A percentile compares a stretch with the other conserved stretches of the same genome.
These are phyloP conservation scores for Gymnarchus niloticus DNA, from an alignment of 2,113 vertebrate genomes.

Conservation along the genomic window DNA sequence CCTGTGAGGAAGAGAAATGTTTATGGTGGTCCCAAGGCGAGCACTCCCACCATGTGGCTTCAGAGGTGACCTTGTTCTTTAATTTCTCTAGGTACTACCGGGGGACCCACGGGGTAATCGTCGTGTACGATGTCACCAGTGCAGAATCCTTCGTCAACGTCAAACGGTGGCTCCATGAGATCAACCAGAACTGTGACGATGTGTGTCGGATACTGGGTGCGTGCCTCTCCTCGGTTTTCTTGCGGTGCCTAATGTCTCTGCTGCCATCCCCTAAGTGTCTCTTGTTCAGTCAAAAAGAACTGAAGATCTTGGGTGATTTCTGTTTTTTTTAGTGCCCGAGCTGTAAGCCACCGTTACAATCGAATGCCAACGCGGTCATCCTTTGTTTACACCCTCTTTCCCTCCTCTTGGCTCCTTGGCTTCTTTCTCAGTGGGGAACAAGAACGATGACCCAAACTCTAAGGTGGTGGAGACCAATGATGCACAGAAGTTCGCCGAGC, in stretches of 20 bases:
- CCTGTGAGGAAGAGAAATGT: not conserved
- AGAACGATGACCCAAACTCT: conserved; percentile 93
- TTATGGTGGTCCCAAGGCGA: not conserved
- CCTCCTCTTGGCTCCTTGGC: not conserved
- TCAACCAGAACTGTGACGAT: conserved; percentile 97
- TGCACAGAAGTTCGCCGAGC: conserved; percentile 94
- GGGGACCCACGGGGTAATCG: conserved; percentile 95
- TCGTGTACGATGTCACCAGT: conserved; percentile 95
- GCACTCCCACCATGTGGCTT: not conserved
- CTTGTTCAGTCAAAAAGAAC: not conserved
- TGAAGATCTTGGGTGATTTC: not conserved
- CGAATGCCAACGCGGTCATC: not conserved
- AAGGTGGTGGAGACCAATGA: conserved; percentile 98
- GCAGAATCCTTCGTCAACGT: conserved; percentile 98
- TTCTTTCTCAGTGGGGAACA: conserved; percentile 84
- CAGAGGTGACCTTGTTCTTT: not conserved
- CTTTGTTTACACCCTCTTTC: not conserved
- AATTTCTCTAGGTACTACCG: conserved; percentile 81
- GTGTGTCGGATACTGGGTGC: conserved; percentile 97
- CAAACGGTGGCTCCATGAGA: conserved; percentile 98
- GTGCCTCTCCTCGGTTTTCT: not conserved
- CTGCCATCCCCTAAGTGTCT: not conserved
- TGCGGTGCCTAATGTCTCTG: not conserved
- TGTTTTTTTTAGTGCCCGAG: too few species aligned
- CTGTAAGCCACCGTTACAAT: too few species aligned